Percentiles rank a stretch among this genome's conserved stretches.
phyloP scores from a whole-genome alignment of 2,888 invertebrate species.

The Lycophotia porphyrea region DNA sequence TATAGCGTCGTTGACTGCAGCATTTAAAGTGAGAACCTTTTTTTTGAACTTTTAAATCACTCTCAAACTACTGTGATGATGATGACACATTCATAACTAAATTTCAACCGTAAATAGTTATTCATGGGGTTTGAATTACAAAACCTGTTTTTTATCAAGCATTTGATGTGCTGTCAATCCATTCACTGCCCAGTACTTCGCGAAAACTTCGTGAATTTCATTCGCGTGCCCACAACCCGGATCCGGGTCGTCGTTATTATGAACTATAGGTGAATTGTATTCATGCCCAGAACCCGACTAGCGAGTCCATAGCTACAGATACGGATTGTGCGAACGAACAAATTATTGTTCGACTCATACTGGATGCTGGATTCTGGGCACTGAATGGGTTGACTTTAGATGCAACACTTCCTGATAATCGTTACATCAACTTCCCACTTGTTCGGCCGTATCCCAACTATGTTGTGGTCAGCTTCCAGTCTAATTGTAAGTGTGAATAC shows the following conservation, averaged over 20 bases:
- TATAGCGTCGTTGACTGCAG: slow-evolving; percentile 87
- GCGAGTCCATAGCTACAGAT: no score
- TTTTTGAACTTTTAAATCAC: background rate
- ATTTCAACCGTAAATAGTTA: background rate
- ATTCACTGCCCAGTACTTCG: no score
- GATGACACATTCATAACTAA: background rate
- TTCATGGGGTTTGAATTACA: background rate
- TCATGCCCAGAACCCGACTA: no score
- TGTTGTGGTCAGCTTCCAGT: background rate
- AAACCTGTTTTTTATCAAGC: background rate
- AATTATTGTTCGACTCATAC: no score
- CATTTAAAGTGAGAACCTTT: slow-evolving; percentile 85
- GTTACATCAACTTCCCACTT: background rate
- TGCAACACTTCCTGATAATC: background rate
- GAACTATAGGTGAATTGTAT: no score
- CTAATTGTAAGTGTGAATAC: background rate
- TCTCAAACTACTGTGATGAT: background rate
- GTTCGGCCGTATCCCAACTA: background rate
- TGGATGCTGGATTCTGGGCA: no score
- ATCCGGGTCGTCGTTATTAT: no score
- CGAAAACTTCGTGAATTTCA: no score
- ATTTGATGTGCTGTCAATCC: background rate
- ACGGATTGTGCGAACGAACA: no score
- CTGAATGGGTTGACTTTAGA: background rate
- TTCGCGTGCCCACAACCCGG: no score